These are phyloP conservation scores for Eurytoma adleriae DNA, from an alignment of 2,888 invertebrate species.

Conservation along the genomic window DNA sequence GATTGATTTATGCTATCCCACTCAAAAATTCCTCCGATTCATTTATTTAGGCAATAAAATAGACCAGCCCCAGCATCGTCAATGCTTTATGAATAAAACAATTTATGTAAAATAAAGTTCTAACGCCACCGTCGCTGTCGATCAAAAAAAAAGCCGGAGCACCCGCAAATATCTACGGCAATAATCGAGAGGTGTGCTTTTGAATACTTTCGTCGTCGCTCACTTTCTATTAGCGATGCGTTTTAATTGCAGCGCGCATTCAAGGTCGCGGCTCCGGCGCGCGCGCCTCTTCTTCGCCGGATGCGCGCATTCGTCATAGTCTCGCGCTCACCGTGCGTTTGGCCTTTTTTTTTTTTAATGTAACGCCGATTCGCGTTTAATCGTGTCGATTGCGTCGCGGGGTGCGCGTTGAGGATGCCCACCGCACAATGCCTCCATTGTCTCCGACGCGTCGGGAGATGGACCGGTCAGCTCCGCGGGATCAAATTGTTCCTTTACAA, in stretches of 20 bases:
- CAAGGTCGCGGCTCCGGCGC: slow-evolving; percentile 36
- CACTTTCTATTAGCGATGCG: slow-evolving; percentile 42
- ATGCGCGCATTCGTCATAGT: slow-evolving; percentile 48
- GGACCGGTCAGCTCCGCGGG: slow-evolving; percentile 20
- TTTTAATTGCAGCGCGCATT: slow-evolving; percentile 45
- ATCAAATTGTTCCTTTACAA: slow-evolving; percentile 41
- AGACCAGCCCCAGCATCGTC: no score
- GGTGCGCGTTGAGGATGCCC: not conserved
- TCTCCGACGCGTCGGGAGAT: slow-evolving; percentile 7
- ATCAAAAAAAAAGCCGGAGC: no score
- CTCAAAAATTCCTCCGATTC: no score
- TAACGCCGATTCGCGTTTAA: slow-evolving; percentile 1
- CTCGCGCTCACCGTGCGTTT: not conserved
- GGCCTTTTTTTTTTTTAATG: not conserved
- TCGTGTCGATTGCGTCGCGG: slow-evolving; percentile 21
- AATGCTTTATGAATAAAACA: no score
- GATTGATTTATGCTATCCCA: no score
- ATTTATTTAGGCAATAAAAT: no score
- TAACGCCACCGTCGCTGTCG: not conserved
- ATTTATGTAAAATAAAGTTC: no score
- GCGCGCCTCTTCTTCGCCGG: slow-evolving; percentile 32
- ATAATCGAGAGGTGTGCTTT: not conserved
- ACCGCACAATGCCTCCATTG: slow-evolving; percentile 38
- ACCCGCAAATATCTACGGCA: no score
- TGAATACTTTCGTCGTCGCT: slow-evolving; percentile 7